These are phyloP conservation scores for Musca vetustissima DNA, from an alignment of 1,140 invertebrate species.

Conservation along the genomic window DNA sequence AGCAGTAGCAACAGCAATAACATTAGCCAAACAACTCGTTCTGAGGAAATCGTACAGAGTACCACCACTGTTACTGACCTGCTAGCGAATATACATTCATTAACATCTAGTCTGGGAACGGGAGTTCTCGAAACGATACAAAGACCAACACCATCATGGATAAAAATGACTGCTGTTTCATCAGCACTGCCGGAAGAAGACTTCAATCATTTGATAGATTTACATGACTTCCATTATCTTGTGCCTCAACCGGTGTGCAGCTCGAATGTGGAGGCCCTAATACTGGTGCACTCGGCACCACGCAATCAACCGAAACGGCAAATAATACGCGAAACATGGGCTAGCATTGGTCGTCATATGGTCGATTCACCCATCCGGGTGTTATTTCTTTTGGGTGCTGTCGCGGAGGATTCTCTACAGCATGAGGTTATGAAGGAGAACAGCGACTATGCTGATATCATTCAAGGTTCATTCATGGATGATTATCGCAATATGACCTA, in stretches of 20 bases:
- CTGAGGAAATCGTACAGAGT: background rate
- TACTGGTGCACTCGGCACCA: slow-evolving; percentile 71
- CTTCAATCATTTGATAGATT: slow-evolving; percentile 59
- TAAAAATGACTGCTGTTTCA: slow-evolving; percentile 27
- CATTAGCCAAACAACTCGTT: background rate
- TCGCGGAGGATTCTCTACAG: slow-evolving; percentile 53
- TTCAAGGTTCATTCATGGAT: slow-evolving; percentile 79
- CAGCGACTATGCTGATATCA: slow-evolving; percentile 66
- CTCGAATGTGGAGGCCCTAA: slow-evolving; percentile 57
- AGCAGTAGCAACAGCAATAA: background rate
- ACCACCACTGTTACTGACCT: slow-evolving; percentile 9
- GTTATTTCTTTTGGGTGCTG: slow-evolving; percentile 71
- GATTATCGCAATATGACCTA: slow-evolving; percentile 84
- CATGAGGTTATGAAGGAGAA: slow-evolving; percentile 64
- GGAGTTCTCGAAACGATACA: background rate
- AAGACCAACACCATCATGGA: slow-evolving; percentile 25
- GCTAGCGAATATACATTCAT: background rate
- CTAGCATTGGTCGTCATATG: slow-evolving; percentile 41
- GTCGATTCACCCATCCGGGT: slow-evolving; percentile 55
- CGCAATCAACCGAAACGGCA: slow-evolving; percentile 63
- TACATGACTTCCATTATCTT: slow-evolving; percentile 62
- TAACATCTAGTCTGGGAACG: slow-evolving; percentile 24
- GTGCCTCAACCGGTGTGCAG: slow-evolving; percentile 61
- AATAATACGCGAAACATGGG: slow-evolving; percentile 72
- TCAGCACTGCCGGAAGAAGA: slow-evolving; percentile 40